phyloP scores from a whole-genome alignment of 1,140 invertebrate genomes.

The Bradysia coprophila region DNA sequence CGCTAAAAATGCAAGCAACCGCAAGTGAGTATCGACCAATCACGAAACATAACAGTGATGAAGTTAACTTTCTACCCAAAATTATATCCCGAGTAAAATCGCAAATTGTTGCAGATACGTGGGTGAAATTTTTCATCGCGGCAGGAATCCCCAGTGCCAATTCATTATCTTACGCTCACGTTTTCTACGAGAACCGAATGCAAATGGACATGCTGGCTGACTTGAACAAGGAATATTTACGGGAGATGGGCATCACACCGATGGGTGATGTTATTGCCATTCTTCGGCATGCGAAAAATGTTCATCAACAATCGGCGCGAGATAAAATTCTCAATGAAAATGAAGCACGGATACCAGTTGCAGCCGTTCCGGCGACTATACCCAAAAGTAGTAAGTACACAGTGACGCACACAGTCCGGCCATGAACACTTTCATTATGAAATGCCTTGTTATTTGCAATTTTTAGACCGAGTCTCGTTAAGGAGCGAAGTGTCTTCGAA shows the following conservation, averaged over 20 bases:
- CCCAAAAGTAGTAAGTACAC: background rate
- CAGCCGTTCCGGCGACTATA: slow-evolving; percentile 18
- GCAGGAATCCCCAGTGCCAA: slow-evolving; percentile 55
- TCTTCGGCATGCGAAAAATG: slow-evolving; percentile 57
- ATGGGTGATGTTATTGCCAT: slow-evolving; percentile 77
- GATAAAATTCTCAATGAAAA: slow-evolving; percentile 28
- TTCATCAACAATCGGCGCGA: slow-evolving; percentile 40
- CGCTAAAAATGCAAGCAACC: background rate
- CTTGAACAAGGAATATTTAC: slow-evolving; percentile 61
- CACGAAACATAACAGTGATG: background rate
- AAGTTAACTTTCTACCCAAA: slow-evolving; percentile 1
- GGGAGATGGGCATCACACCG: slow-evolving; percentile 62
- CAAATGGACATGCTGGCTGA: slow-evolving; percentile 62
- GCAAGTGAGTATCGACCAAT: background rate
- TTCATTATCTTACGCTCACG: slow-evolving; percentile 58
- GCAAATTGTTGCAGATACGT: slow-evolving; percentile 29
- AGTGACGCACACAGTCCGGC: no score
- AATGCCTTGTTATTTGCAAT: no score
- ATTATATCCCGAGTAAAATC: no score
- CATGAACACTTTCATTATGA: no score
- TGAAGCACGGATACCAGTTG: slow-evolving; percentile 20
- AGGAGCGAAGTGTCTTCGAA: no score
- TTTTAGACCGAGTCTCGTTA: no score
- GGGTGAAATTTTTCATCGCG: slow-evolving; percentile 61
- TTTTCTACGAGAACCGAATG: slow-evolving; percentile 68